These are phyloP conservation scores for Hemicentrotus pulcherrimus DNA, from an alignment of 35 echinoderm and acorn worm species.

Conservation along the genomic window DNA sequence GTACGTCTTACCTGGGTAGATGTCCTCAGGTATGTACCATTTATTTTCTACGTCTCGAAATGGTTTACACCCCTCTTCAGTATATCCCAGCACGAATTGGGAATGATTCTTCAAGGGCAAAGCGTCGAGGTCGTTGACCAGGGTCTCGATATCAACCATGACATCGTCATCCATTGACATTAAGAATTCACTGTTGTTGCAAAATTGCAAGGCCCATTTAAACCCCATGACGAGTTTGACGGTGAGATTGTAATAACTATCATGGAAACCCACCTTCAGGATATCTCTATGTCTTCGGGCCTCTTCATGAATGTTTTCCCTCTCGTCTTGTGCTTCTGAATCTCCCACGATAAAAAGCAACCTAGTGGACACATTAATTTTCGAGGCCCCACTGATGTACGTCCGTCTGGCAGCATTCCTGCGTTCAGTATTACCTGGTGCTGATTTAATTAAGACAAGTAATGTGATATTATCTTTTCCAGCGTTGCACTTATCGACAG, in stretches of 20 bases:
- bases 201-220: neutral
- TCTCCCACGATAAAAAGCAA: neutral
- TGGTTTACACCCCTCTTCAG: neutral
- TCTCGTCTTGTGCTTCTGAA: neutral
- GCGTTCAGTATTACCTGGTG: neutral
- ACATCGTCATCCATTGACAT: neutral
- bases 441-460: neutral
- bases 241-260: too few species aligned
- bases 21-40: neutral
- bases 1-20: neutral
- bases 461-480: neutral
- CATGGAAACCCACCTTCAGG: neutral
- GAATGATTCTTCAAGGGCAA: neutral
- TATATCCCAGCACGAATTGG: neutral
- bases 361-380: neutral
- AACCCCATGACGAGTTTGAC: neutral
- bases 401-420: neutral
- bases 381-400: neutral
- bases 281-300: neutral
- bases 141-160: neutral
- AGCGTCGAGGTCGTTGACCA: neutral
- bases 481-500: neutral
- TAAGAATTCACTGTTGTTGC: neutral
- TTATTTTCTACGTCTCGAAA: neutral
- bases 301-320: neutral